These are phyloP conservation scores for Drosophila atripex DNA, from an alignment of 2,888 invertebrate genomes.

Conservation along the genomic window DNA sequence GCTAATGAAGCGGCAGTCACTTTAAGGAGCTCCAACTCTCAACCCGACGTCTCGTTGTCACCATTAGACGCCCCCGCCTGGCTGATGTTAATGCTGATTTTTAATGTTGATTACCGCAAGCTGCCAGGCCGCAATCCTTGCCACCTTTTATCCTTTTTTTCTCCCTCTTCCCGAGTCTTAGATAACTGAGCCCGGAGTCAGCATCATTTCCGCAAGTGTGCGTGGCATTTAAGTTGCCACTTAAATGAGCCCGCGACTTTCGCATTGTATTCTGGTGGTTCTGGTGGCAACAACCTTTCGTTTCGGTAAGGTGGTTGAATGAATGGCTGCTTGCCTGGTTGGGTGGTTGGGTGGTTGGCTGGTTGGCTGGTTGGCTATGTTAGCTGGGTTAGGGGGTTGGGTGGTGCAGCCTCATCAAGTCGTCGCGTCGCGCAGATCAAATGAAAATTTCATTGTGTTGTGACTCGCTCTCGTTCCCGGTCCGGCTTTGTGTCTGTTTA, in stretches of 20 bases:
- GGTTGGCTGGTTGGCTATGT: neutral
- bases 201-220: slow-evolving; percentile 55
- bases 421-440: slow-evolving; percentile 73
- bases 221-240: slow-evolving; percentile 58
- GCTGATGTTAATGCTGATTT: slow-evolving; percentile 57
- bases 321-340: neutral
- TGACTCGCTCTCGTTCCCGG: slow-evolving; percentile 49
- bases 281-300: slow-evolving; percentile 43
- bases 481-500: slow-evolving; percentile 28
- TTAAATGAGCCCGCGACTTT: slow-evolving; percentile 40
- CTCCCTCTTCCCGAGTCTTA: slow-evolving; percentile 7
- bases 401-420: slow-evolving; percentile 58
- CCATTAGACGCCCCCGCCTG: slow-evolving; percentile 44
- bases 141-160: slow-evolving; percentile 30
- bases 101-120: slow-evolving; percentile 57
- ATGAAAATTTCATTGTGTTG: slow-evolving; percentile 81
- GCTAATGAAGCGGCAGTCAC: slow-evolving; percentile 53
- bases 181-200: slow-evolving; percentile 39
- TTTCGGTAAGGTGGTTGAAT: slow-evolving; percentile 1
- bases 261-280: slow-evolving; percentile 26
- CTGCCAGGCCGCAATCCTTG: slow-evolving; percentile 39
- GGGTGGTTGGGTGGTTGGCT: too few species aligned
- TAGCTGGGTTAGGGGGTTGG: slow-evolving; percentile 4
- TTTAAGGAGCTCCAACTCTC: slow-evolving; percentile 41
- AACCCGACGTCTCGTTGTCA: slow-evolving; percentile 38